Conservation (phyloP, 1,140 invertebrate species). For the Colletes gigas region DNA sequence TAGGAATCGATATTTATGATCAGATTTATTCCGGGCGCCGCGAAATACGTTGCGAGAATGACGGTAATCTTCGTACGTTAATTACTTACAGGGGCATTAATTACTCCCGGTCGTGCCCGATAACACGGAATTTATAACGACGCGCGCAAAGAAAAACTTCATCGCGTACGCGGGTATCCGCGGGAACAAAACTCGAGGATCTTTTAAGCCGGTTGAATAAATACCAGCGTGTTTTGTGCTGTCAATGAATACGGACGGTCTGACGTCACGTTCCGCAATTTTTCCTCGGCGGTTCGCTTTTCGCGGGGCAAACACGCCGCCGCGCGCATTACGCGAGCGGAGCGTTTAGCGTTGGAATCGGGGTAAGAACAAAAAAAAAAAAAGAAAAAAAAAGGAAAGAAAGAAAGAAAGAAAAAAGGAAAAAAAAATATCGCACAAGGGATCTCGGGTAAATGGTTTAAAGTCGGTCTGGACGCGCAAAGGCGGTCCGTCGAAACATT, state of each 20-base stretch:
- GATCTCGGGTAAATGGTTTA: conserved; percentile 33
- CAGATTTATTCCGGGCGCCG: not conserved
- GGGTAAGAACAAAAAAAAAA: not conserved
- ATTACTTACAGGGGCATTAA: not conserved
- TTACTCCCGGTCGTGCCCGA: not conserved
- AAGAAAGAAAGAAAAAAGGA: not conserved
- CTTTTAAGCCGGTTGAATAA: conserved; percentile 28
- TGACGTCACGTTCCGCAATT: conserved; percentile 32
- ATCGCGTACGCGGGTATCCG: not conserved
- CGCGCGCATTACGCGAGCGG: conserved; percentile 25
- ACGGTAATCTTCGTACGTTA: not conserved
- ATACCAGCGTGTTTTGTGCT: conserved; percentile 25
- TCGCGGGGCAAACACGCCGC: conserved; percentile 25
- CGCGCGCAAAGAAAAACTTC: not conserved
- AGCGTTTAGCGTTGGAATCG: conserved; percentile 28
- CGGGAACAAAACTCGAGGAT: conserved; percentile 23
- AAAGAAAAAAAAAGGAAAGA: not conserved
- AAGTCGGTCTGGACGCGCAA: conserved; percentile 8
- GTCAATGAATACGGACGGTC: conserved; percentile 31
- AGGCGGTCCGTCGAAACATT: conserved; percentile 16
- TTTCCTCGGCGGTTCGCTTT: conserved; percentile 21
- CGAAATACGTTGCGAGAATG: not conserved
- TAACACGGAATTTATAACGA: not conserved
- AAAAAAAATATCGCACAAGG: conserved; percentile 42
- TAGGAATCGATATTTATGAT: not conserved